phyloP scores from a whole-genome alignment of 2,113 vertebrate genomes.

The Tetraodon nigroviridis region DNA sequence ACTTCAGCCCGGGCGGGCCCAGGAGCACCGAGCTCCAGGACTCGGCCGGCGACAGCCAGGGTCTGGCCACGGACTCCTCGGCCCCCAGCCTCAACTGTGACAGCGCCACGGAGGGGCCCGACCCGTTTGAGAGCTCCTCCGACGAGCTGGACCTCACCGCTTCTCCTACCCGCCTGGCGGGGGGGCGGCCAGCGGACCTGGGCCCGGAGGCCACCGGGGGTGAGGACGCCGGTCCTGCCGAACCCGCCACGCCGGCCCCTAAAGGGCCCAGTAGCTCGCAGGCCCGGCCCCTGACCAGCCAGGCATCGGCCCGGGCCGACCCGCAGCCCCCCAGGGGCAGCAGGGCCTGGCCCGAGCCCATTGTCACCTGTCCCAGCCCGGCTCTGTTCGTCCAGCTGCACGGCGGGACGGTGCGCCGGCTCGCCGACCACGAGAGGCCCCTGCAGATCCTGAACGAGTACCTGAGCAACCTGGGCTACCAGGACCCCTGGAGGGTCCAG shows the following conservation, averaged over 20 bases:
- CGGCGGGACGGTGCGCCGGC: conserved; percentile 81
- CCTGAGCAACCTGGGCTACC: conserved; percentile 85
- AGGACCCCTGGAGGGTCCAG: conserved; percentile 85
- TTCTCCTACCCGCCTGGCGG: conserved; percentile 42
- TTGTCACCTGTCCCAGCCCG: conserved; percentile 46
- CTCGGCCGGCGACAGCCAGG: conserved; percentile 63
- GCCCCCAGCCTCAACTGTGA: conserved; percentile 75
- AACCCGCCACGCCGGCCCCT: conserved; percentile 23
- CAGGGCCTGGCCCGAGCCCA: conserved; percentile 34
- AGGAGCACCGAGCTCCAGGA: conserved; percentile 51
- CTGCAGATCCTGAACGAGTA: conserved; percentile 88
- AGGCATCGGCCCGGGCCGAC: conserved; percentile 36
- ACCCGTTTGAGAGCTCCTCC: conserved; percentile 79
- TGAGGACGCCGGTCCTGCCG: not conserved
- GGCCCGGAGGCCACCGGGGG: not conserved
- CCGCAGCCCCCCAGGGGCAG: conserved; percentile 25
- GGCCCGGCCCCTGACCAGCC: conserved; percentile 54
- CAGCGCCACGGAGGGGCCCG: conserved; percentile 76
- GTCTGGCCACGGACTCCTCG: conserved; percentile 73
- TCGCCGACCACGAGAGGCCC: conserved; percentile 83
- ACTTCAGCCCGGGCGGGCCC: conserved; percentile 61
- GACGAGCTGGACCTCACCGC: conserved; percentile 74
- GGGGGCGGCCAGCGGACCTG: conserved; percentile 18
- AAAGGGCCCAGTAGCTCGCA: conserved; percentile 54
- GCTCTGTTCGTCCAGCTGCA: conserved; percentile 85